Percentiles rank a stretch among this genome's conserved stretches.
phyloP scores from a whole-genome alignment of 2,797 vertebrate genomes.

The Acipenser ruthenus region DNA sequence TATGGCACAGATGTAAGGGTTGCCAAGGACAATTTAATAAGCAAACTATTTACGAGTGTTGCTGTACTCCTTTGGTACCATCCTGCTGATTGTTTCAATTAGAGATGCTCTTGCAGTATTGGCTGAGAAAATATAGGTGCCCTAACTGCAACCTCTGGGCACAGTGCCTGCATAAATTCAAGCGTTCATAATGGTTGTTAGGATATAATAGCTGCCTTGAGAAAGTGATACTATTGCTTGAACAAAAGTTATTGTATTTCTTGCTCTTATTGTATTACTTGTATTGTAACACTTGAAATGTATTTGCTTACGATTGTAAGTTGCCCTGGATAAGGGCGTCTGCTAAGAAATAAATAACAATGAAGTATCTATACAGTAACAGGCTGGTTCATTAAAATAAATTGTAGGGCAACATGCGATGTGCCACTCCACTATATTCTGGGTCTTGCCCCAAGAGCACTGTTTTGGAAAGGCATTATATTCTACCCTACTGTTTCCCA shows the following conservation, averaged over 20 bases:
- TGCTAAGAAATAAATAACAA: too few species aligned
- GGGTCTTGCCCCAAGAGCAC: too few species aligned
- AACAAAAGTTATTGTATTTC: conserved; percentile 14
- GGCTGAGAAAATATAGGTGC: conserved; percentile 13
- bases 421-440: too few species aligned
- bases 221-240: conserved; percentile 21
- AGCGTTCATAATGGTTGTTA: conserved; percentile 22
- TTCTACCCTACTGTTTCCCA: not conserved
- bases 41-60: conserved; percentile 19
- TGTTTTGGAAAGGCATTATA: too few species aligned
- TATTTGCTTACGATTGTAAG: too few species aligned
- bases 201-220: conserved; percentile 18
- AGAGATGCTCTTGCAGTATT: conserved; percentile 21
- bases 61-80: conserved; percentile 5
- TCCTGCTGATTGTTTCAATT: conserved; percentile 41
- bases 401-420: too few species aligned
- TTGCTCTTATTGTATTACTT: too few species aligned
- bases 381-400: too few species aligned
- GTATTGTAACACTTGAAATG: too few species aligned
- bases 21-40: conserved; percentile 11
- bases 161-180: not conserved
- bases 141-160: conserved; percentile 11
- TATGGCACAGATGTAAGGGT: conserved; percentile 11
- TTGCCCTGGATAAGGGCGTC: too few species aligned
- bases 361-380: too few species aligned